Percentiles rank a stretch among this genome's conserved stretches.
Evolutionary conservation across 2,888 invertebrate species (phyloP).

Genomic region (Apomyelois bistriatella): DNA sequence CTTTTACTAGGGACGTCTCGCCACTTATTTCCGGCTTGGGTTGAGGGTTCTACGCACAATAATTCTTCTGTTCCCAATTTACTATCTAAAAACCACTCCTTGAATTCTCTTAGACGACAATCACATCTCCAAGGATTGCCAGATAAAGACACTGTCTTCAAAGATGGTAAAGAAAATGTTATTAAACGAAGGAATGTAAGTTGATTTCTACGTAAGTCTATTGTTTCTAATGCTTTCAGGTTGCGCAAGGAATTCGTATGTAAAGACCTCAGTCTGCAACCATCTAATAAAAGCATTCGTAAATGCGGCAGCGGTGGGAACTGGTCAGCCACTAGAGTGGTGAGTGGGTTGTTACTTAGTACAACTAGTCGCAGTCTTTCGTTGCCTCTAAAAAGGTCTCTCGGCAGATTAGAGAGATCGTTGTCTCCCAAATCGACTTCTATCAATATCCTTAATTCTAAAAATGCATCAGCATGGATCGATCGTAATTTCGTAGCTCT

Average conservation of each 20-base stretch:
- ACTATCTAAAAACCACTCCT: conserved; percentile 90
- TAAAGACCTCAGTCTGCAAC: conserved; percentile 87
- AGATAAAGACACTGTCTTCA: conserved; percentile 89
- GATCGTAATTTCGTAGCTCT: conserved; percentile 87
- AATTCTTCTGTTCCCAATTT: conserved; percentile 88
- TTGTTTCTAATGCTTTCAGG: conserved; percentile 85
- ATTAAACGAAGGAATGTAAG: conserved; percentile 82
- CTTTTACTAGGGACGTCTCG: conserved; percentile 86
- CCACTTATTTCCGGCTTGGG: conserved; percentile 86
- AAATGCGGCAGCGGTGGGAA: conserved; percentile 91
- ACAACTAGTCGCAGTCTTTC: conserved; percentile 88
- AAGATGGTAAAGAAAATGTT: conserved; percentile 84
- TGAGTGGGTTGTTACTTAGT: conserved; percentile 90
- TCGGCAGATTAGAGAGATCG: conserved; percentile 85
- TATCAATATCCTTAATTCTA: conserved; percentile 90
- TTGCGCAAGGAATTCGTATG: conserved; percentile 89
- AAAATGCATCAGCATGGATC: conserved; percentile 91
- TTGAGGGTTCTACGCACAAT: conserved; percentile 85
- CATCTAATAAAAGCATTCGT: conserved; percentile 88
- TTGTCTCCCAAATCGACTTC: conserved; percentile 94
- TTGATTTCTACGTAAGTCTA: conserved; percentile 90
- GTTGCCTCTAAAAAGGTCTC: conserved; percentile 91
- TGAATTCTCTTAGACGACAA: conserved; percentile 90
- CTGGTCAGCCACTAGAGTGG: conserved; percentile 85
- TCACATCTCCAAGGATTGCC: conserved; percentile 96